Conservation (phyloP, 2,888 invertebrate species). For the Cabera pusaria region DNA sequence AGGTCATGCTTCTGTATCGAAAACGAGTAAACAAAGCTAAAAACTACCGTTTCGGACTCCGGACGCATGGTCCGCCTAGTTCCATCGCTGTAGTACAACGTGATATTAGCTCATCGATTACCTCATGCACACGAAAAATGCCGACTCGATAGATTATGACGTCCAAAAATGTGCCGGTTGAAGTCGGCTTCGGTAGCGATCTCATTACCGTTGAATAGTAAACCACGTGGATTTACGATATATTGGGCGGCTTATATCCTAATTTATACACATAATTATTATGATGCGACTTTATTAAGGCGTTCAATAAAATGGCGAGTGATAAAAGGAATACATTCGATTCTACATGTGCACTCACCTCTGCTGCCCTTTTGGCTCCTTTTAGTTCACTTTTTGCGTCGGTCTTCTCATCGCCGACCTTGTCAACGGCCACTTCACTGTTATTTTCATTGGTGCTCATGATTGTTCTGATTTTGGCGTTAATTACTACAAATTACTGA, state of each 20-base stretch:
- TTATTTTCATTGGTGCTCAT: constrained; percentile 89
- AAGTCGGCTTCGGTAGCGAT: constrained; percentile 35
- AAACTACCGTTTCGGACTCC: constrained; percentile 30
- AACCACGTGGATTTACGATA: too few relatives aligned
- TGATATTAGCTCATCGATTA: constrained; percentile 69
- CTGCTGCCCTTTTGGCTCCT: constrained; percentile 94
- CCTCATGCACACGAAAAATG: constrained; percentile 58
- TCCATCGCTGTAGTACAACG: constrained; percentile 36
- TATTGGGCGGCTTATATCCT: too few relatives aligned
- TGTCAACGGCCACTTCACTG: constrained; percentile 92
- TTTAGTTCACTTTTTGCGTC: constrained; percentile 92
- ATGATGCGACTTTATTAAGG: constrained; percentile 49
- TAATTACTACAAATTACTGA: constrained; percentile 66
- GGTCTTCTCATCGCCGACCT: constrained; percentile 90
- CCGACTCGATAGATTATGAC: constrained; percentile 53
- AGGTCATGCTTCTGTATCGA: constrained; percentile 76
- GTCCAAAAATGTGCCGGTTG: constrained; percentile 77
- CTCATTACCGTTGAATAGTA: constrained; percentile 29
- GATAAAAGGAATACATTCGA: constrained; percentile 73
- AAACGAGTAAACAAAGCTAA: constrained; percentile 78
- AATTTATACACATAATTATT: constrained; percentile 33
- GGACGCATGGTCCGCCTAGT: constrained; percentile 28
- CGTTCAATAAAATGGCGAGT: constrained; percentile 82
- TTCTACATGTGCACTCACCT: constrained; percentile 88
- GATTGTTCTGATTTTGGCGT: constrained; percentile 74